These are phyloP conservation scores for Sebastes glaucus DNA, from an alignment of 2,797 vertebrate genomes.

Conservation along the genomic window DNA sequence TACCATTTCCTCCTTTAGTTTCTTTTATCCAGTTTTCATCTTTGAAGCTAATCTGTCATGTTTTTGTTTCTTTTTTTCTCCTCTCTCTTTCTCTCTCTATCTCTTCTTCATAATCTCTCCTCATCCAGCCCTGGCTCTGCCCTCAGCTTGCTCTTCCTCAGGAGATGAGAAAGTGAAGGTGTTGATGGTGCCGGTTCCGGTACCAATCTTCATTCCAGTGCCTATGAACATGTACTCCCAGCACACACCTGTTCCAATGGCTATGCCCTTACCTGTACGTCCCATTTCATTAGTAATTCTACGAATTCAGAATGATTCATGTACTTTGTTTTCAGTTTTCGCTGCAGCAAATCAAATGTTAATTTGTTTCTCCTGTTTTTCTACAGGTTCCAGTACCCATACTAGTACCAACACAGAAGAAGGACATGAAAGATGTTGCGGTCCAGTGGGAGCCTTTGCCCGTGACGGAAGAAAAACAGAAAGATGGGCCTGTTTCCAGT, in stretches of 20 bases:
- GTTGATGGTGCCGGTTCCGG: conserved; percentile 86
- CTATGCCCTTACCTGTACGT: conserved; percentile 89
- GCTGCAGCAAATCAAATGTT: background rate
- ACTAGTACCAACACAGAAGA: conserved; percentile 83
- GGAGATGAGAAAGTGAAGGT: conserved; percentile 77
- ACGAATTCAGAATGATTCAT: background rate
- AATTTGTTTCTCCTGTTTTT: background rate
- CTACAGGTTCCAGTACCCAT: conserved; percentile 91
- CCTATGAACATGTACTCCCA: conserved; percentile 96
- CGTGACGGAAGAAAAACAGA: conserved; percentile 83
- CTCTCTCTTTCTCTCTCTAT: background rate
- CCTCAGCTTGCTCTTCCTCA: conserved; percentile 17
- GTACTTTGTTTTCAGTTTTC: background rate
- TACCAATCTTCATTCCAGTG: conserved; percentile 94
- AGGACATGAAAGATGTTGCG: conserved; percentile 85
- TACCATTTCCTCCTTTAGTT: no score
- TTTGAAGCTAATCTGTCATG: background rate
- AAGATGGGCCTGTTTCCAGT: conserved; percentile 82
- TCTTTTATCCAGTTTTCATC: background rate
- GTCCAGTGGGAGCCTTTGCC: conserved; percentile 81
- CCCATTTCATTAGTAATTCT: background rate
- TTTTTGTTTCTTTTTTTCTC: background rate
- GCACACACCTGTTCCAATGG: conserved; percentile 89
- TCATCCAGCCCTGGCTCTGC: conserved; percentile 11
- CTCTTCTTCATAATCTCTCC: background rate